These are phyloP conservation scores for Adoxophyes honmai DNA, from an alignment of 1,140 invertebrate genomes.

Conservation along the genomic window DNA sequence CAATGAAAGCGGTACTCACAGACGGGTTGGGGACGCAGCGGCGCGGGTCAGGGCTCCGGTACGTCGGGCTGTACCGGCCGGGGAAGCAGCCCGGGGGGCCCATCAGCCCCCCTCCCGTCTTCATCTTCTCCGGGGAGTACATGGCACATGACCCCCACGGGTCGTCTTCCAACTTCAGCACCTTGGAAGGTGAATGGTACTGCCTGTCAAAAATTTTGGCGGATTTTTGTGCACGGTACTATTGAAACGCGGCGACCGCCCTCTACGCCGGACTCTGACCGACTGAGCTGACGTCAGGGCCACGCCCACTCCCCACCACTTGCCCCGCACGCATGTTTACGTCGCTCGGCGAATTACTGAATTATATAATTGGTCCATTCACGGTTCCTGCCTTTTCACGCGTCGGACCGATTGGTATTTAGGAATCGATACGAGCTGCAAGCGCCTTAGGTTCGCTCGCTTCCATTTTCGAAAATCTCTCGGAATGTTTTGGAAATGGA, in stretches of 20 bases:
- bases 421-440: no score
- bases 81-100: slow-evolving; percentile 73
- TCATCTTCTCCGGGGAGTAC: slow-evolving; percentile 77
- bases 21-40: slow-evolving; percentile 74
- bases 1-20: slow-evolving; percentile 49
- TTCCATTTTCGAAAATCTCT: no score
- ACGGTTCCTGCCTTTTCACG: slow-evolving; percentile 69
- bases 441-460: no score
- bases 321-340: slow-evolving; percentile 61
- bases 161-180: slow-evolving; percentile 77
- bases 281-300: slow-evolving; percentile 69
- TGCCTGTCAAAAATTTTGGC: slow-evolving; percentile 77
- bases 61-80: slow-evolving; percentile 73
- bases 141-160: slow-evolving; percentile 76
- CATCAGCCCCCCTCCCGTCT: slow-evolving; percentile 73
- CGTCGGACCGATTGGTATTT: slow-evolving; percentile 45
- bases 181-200: slow-evolving; percentile 77
- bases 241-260: slow-evolving; percentile 58
- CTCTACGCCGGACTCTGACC: slow-evolving; percentile 58
- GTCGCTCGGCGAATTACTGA: slow-evolving; percentile 69
- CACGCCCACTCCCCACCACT: slow-evolving; percentile 63
- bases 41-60: slow-evolving; percentile 66
- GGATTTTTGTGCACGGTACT: slow-evolving; percentile 62
- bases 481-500: no score
- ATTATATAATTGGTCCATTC: slow-evolving; percentile 75